Percentiles rank a stretch among this genome's conserved stretches.
phyloP scores from a whole-genome alignment of 2,113 vertebrate species.

The Pyrgilauda ruficollis region DNA sequence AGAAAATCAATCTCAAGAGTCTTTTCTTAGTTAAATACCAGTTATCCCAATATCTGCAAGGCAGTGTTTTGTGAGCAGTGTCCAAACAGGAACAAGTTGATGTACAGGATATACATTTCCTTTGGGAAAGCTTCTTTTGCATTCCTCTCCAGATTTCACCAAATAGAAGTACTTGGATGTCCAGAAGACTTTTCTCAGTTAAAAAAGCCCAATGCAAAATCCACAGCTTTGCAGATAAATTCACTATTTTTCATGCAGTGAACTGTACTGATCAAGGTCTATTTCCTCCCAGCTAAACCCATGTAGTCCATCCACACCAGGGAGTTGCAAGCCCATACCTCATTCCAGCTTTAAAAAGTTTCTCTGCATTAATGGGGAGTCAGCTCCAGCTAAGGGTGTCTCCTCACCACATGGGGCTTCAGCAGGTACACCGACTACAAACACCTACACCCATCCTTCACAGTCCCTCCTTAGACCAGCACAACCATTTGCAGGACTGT shows the following conservation, averaged over 20 bases:
- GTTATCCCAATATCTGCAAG: not conserved
- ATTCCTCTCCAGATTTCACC: not conserved
- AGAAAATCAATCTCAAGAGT: not conserved
- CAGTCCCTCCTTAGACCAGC: not conserved
- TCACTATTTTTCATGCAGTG: not conserved
- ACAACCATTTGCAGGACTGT: not conserved
- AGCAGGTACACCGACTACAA: not conserved
- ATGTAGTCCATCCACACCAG: fast-evolving
- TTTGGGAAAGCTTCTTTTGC: not conserved
- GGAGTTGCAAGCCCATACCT: not conserved
- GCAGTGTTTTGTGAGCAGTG: not conserved
- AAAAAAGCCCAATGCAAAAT: not conserved
- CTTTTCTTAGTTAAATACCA: not conserved
- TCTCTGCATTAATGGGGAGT: not conserved
- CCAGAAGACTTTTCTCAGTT: not conserved
- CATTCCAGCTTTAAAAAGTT: not conserved
- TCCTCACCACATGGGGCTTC: not conserved
- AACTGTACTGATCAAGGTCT: not conserved
- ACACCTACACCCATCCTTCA: not conserved
- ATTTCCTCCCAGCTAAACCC: not conserved
- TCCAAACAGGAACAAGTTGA: not conserved
- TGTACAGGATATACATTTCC: not conserved
- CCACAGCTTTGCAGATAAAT: not conserved
- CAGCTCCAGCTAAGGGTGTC: not conserved
- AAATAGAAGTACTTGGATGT: not conserved